Evolutionary conservation across 2,797 vertebrate genomes (phyloP).

Genomic region (Capromys pilorides): DNA sequence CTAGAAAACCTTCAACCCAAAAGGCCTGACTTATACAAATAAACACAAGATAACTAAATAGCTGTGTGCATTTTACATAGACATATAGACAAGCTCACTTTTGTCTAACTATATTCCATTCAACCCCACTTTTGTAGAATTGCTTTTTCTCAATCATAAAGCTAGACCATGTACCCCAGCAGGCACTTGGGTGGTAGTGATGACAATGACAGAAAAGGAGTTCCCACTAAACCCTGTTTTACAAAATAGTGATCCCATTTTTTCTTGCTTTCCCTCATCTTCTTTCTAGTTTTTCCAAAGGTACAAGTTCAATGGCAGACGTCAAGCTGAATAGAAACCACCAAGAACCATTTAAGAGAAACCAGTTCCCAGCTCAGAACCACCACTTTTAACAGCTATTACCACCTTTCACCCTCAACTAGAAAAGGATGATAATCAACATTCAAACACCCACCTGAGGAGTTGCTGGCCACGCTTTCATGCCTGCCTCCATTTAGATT

Average conservation of each 20-base stretch:
- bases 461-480: not conserved
- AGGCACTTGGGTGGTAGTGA: not conserved
- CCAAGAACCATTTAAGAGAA: not conserved
- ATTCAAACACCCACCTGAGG: not conserved
- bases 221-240: not conserved
- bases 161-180: not conserved
- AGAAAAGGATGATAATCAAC: not conserved
- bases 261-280: constrained; percentile 11
- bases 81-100: not conserved
- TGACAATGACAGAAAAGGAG: not conserved
- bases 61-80: not conserved
- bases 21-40: not conserved
- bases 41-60: not conserved
- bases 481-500: not conserved
- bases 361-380: not conserved
- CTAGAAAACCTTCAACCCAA: not conserved
- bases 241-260: not conserved
- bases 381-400: not conserved
- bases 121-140: not conserved
- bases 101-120: not conserved
- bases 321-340: not conserved
- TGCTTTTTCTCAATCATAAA: not conserved
- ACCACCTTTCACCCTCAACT: not conserved
- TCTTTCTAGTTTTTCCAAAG: not conserved
- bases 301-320: not conserved